Conservation (phyloP, 2,113 vertebrate species). For the Chauna torquata region DNA sequence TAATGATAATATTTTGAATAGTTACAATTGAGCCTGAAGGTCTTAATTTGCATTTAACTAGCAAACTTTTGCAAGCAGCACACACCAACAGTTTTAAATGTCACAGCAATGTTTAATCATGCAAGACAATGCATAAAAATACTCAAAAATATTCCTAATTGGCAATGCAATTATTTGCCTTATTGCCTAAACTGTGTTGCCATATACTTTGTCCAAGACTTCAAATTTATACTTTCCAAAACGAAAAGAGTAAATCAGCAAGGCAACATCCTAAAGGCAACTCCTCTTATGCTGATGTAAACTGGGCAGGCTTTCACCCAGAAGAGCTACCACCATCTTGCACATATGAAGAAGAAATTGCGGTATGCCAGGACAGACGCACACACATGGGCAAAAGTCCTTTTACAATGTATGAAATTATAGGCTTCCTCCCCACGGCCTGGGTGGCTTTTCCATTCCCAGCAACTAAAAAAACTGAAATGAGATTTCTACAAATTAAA, state of each 20-base stretch:
- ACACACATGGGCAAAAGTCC: background rate
- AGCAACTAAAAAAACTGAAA: background rate
- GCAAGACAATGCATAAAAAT: background rate
- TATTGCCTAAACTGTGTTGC: background rate
- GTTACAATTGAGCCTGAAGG: conserved; percentile 31
- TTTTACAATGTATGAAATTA: background rate
- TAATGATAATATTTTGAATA: conserved; percentile 47
- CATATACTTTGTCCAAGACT: background rate
- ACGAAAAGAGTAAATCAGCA: background rate
- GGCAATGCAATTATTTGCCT: background rate
- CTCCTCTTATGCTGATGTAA: background rate
- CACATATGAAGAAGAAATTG: background rate
- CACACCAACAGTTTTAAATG: conserved; percentile 12
- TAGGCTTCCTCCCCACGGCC: background rate
- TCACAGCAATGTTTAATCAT: conserved; percentile 3
- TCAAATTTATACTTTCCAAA: background rate
- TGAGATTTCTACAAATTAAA: background rate
- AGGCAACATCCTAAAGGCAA: background rate
- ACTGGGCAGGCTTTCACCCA: background rate
- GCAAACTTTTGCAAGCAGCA: conserved; percentile 1
- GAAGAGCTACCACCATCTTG: too few relatives aligned
- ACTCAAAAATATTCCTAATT: background rate
- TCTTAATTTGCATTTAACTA: conserved; percentile 37
- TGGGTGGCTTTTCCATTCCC: background rate
- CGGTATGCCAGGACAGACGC: background rate